Base-by-base conservation (phyloP, 2,797 vertebrate species). In the Argyrosomus regius region DNA sequence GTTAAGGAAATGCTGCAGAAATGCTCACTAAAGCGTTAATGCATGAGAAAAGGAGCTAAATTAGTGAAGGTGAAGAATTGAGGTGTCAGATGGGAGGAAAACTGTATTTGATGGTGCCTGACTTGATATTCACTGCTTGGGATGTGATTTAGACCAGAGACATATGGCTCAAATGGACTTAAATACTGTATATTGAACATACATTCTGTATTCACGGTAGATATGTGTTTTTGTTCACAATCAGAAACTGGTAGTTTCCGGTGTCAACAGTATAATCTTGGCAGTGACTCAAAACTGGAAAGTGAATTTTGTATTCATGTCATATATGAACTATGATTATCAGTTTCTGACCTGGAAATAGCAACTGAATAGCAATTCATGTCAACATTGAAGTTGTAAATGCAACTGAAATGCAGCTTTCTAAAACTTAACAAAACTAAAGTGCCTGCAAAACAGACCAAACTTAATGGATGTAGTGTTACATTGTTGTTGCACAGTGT, bases 11-110 rank as follows among this genome's bases (percentile, higher is more conserved):
- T n/a, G 77, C 31, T 69, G 71, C 64, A 77, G 60, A 74, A 88
- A 78, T 83, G 77, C 83, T 89, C 77, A 78, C 75, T 78, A 79
- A 81, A 77, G 78, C 76, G 71, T 80, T 82, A 78, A 89, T 85
- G 76, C 77, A 77, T 78, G 73, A 78, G 43, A 78, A 71, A 85
- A 76, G 3, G 49, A 72, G 43, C 76, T 85, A 58, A 76, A 78
- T 82, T 65, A 64, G 52, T 46, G 5, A 35, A 63, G 14, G 50
- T 62, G 61, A 26, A 58, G 43, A 75, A 82, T 65, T 62, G 68
- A 77, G 17, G 61, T 66, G 60, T 66, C 50, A 52, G 57, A 41
- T 31, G 39, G 66, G 43, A 72, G 60, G 28, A 68, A 70, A 56
- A 63, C 9, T 16, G 35, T 5, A 60, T 58, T 50, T 80, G 18